phyloP scores from a whole-genome alignment of 2,888 invertebrate genomes.

The Thera obeliscata region DNA sequence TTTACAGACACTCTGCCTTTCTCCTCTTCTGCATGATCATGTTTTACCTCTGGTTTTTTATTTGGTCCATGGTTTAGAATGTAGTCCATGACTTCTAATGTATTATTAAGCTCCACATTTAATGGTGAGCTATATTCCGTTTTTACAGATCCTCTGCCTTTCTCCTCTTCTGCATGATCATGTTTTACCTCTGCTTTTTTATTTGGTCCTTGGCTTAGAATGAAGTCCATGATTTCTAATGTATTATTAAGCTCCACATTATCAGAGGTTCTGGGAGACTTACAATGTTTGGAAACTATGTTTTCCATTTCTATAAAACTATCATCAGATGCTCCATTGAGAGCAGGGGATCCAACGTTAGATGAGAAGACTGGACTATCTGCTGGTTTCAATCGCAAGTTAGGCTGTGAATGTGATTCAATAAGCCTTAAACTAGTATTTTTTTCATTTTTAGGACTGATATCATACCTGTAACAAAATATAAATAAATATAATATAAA shows the following conservation, averaged over 20 bases:
- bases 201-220: conserved; percentile 57
- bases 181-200: conserved; percentile 10
- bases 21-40: no score
- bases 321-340: conserved; percentile 53
- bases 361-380: conserved; percentile 29
- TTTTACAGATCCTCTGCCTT: no score
- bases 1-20: no score
- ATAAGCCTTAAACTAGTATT: conserved; percentile 61
- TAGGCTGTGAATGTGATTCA: conserved; percentile 67
- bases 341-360: conserved; percentile 35
- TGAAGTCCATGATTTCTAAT: conserved; percentile 62
- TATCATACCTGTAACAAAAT: conserved; percentile 16
- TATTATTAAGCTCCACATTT: no score
- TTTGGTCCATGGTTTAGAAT: no score
- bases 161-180: conserved; percentile 11
- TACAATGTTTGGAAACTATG: conserved; percentile 54
- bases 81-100: no score
- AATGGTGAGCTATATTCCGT: no score
- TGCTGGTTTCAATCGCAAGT: conserved; percentile 44
- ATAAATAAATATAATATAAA: background rate
- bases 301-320: conserved; percentile 66
- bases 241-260: conserved; percentile 61
- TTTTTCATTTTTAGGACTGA: conserved; percentile 31
- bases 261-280: conserved; percentile 42
- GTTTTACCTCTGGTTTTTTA: no score